Percentiles rank a stretch among this genome's conserved stretches.
These are phyloP conservation scores for Centroberyx gerrardi DNA, from an alignment of 2,797 vertebrate genomes.

Conservation along the genomic window DNA sequence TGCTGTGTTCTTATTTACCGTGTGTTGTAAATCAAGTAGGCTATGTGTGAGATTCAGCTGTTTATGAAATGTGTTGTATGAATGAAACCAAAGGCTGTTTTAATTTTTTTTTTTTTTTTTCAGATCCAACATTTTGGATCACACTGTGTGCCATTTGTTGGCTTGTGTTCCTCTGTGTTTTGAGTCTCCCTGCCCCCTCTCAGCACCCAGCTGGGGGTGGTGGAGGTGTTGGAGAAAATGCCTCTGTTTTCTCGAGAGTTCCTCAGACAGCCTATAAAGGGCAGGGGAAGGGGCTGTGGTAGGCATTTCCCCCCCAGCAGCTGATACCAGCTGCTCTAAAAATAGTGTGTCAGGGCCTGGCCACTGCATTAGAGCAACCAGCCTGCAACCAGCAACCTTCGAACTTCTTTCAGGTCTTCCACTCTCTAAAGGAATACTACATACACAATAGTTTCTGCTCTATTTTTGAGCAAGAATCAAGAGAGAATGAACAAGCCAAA, in stretches of 20 bases:
- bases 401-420: conserved; percentile 24
- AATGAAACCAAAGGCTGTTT: too few relatives aligned
- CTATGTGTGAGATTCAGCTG: too few relatives aligned
- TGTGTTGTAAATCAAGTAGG: too few relatives aligned
- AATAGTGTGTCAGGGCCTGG: conserved; percentile 70
- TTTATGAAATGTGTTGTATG: too few relatives aligned
- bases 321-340: conserved; percentile 85
- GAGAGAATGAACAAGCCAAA: conserved; percentile 78
- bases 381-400: conserved; percentile 3
- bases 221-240: conserved; percentile 46
- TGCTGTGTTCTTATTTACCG: too few relatives aligned
- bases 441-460: conserved; percentile 7
- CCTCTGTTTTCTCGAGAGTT: conserved; percentile 78
- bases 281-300: conserved; percentile 51
- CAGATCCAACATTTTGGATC: too few relatives aligned
- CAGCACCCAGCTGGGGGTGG: conserved; percentile 1
- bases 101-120: too few relatives aligned
- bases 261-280: conserved; percentile 67
- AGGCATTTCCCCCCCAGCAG: conserved; percentile 65
- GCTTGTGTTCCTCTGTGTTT: background rate
- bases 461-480: background rate
- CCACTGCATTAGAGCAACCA: conserved; percentile 29
- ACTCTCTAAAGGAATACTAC: conserved; percentile 17
- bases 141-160: background rate
- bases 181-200: conserved; percentile 15